phyloP scores from a whole-genome alignment of 2,113 vertebrate species.

The Pteruthius melanotis region DNA sequence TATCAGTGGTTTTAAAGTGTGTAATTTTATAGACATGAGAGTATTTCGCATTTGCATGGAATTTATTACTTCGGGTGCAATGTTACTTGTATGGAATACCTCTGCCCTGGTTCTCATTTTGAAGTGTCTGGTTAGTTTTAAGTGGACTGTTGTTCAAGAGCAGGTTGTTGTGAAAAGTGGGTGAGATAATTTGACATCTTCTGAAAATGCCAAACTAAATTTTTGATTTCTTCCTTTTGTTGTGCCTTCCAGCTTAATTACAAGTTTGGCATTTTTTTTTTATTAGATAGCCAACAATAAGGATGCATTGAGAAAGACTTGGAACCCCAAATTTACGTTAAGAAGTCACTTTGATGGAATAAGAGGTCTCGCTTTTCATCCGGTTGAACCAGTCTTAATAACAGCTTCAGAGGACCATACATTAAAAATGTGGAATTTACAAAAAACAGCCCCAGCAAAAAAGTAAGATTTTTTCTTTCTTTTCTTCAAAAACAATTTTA shows the following conservation, averaged over 20 bases:
- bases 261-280: conserved; percentile 23
- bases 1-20: background rate
- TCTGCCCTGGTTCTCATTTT: background rate
- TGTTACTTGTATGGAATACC: background rate
- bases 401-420: conserved; percentile 98
- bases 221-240: background rate
- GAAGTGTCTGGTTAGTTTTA: background rate
- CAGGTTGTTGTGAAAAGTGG: background rate
- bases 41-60: background rate
- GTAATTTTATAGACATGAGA: background rate
- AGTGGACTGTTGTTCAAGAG: background rate
- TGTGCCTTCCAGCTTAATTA: background rate
- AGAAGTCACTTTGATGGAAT: conserved; percentile 98
- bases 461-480: conserved; percentile 78
- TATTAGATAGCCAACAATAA: conserved; percentile 94
- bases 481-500: background rate
- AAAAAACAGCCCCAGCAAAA: conserved; percentile 95
- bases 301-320: conserved; percentile 95
- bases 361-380: conserved; percentile 92
- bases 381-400: conserved; percentile 91
- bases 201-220: conserved; percentile 35
- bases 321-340: conserved; percentile 98
- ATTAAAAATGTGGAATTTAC: conserved; percentile 99
- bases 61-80: rapidly evolving
- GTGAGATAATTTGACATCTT: background rate